A percentile compares a stretch with the other conserved stretches of the same genome.
Conservation (phyloP, 37 sponge, comb jelly and placozoan species). For the Chondrilla cf. caribensis region DNA sequence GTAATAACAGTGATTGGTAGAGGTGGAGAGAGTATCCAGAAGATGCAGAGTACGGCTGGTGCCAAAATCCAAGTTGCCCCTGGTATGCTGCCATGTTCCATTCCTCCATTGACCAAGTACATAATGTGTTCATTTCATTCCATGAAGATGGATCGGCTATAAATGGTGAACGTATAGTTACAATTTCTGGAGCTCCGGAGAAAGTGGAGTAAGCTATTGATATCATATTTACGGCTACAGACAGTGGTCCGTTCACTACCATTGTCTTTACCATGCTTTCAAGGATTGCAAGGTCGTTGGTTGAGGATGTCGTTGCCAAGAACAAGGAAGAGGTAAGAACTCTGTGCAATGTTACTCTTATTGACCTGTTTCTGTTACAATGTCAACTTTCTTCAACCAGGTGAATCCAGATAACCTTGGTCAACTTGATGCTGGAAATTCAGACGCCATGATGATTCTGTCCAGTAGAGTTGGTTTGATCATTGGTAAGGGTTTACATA, state of each 20-base stretch:
- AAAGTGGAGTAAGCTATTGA: conserved; percentile 71
- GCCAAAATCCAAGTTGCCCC: conserved; percentile 93
- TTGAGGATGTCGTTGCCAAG: too few species aligned
- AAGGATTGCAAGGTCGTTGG: too few species aligned
- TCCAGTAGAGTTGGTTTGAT: conserved; percentile 93
- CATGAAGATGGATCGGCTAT: conserved; percentile 68
- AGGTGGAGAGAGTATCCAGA: conserved; percentile 83
- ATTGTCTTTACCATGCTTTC: too few species aligned
- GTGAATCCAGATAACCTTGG: too few species aligned
- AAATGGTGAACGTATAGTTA: conserved; percentile 71
- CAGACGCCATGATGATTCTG: conserved; percentile 59
- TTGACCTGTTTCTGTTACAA: too few species aligned
- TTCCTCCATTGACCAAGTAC: not conserved
- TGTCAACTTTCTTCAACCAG: too few species aligned
- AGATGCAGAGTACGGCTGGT: conserved; percentile 75
- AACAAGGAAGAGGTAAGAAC: too few species aligned
- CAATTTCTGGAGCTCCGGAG: conserved; percentile 79
- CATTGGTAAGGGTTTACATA: conserved; percentile 59
- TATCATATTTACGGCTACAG: too few species aligned
- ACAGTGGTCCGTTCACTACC: too few species aligned
- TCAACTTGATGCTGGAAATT: too few species aligned
- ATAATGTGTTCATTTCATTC: not conserved
- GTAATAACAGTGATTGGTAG: conserved; percentile 77
- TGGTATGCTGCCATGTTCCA: conserved; percentile 41
- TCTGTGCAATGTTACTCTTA: too few species aligned